Conservation (phyloP, 2,113 vertebrate genomes). For the Vicugna pacos region DNA sequence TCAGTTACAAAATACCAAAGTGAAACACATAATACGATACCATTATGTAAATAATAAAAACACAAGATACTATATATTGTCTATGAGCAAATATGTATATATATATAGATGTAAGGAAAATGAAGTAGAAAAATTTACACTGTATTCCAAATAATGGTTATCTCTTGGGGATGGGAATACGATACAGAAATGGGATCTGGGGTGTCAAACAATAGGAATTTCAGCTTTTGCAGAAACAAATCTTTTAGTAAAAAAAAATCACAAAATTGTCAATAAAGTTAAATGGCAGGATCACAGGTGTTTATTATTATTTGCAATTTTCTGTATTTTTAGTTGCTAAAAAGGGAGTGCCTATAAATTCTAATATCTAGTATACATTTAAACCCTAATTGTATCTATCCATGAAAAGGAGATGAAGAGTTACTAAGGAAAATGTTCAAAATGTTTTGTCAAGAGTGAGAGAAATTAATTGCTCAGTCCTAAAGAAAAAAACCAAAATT, state of each 20-base stretch:
- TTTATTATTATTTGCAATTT: background rate
- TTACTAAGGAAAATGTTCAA: background rate
- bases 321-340: background rate
- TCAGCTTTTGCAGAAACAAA: background rate
- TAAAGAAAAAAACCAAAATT: background rate
- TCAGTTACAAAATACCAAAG: background rate
- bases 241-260: background rate
- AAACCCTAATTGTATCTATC: background rate
- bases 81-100: background rate
- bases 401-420: background rate
- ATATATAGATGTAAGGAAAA: background rate
- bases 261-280: background rate
- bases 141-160: background rate
- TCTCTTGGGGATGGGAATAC: background rate
- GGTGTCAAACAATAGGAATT: background rate
- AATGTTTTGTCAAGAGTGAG: background rate
- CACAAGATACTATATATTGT: background rate
- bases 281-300: background rate
- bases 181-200: background rate
- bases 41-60: background rate
- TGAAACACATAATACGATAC: background rate
- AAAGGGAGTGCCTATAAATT: background rate
- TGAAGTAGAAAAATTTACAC: background rate
- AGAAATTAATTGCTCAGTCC: background rate
- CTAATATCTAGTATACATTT: background rate